These are phyloP conservation scores for Lasioglossum figueresi DNA, from an alignment of 2,888 invertebrate species.

Conservation along the genomic window DNA sequence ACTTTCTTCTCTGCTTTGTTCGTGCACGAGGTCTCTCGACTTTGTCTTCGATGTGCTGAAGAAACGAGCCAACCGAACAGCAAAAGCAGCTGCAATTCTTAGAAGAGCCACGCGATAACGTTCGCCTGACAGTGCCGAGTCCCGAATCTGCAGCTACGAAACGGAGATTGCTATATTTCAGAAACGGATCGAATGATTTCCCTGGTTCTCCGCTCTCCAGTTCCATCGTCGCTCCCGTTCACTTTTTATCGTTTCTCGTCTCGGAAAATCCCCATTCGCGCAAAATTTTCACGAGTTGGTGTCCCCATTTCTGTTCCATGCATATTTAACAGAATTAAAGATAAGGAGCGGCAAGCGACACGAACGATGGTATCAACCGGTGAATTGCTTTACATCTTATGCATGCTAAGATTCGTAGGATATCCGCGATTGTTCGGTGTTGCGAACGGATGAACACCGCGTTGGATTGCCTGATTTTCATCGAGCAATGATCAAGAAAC, in stretches of 20 bases:
- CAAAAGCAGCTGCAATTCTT: background rate
- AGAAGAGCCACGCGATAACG: background rate
- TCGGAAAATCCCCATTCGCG: background rate
- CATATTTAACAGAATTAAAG: conserved; percentile 39
- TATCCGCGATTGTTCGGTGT: background rate
- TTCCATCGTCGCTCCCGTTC: background rate
- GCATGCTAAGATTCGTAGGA: conserved; percentile 8
- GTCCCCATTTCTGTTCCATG: conserved; percentile 15
- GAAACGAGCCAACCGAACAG: background rate
- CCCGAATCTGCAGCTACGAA: background rate
- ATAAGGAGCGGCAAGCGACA: conserved; percentile 11
- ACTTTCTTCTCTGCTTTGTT: background rate
- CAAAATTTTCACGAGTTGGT: background rate
- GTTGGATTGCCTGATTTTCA: background rate
- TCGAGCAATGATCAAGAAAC: background rate
- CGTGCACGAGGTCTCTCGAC: background rate
- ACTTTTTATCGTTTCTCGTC: background rate
- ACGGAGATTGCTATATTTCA: background rate
- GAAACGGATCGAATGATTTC: background rate
- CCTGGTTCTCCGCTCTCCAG: background rate
- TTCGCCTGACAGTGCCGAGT: background rate
- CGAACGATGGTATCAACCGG: background rate
- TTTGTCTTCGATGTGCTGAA: background rate
- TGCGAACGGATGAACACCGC: background rate
- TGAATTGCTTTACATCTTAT: conserved; percentile 18